Evolutionary conservation across 1,140 invertebrate genomes (phyloP).

Genomic region (Calliopsis andreniformis): DNA sequence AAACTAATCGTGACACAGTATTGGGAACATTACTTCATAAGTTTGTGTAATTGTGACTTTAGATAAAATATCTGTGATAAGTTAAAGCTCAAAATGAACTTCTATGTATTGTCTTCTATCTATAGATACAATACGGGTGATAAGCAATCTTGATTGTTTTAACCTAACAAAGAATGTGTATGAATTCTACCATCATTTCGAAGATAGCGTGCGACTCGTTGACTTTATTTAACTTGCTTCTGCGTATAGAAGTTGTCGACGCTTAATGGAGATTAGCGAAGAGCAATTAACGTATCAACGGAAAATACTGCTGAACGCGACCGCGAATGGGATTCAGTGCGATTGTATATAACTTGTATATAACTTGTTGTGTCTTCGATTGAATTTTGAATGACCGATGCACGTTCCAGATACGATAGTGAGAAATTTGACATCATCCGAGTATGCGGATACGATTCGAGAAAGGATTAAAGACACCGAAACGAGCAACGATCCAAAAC

Average conservation of each 20-base stretch:
- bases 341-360: no score
- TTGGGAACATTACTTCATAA: no score
- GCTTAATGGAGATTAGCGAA: not conserved
- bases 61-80: no score
- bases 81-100: no score
- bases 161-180: not conserved
- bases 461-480: constrained; percentile 85
- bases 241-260: not conserved
- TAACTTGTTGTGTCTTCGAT: no score
- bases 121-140: not conserved
- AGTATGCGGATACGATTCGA: constrained; percentile 85
- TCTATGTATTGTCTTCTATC: no score
- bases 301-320: no score
- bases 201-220: not conserved
- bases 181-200: not conserved
- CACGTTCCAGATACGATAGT: constrained; percentile 82
- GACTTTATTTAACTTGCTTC: not conserved
- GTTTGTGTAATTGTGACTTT: no score
- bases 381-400: no score
- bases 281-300: no score
- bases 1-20: no score
- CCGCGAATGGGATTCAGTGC: no score
- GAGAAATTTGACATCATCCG: constrained; percentile 84
- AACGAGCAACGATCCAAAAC: constrained; percentile 86
- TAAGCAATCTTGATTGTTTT: not conserved